A percentile compares a stretch with the other conserved stretches of the same genome.
Conservation (phyloP, 2,797 vertebrate species). For the Ptychobarbus kaznakovi region DNA sequence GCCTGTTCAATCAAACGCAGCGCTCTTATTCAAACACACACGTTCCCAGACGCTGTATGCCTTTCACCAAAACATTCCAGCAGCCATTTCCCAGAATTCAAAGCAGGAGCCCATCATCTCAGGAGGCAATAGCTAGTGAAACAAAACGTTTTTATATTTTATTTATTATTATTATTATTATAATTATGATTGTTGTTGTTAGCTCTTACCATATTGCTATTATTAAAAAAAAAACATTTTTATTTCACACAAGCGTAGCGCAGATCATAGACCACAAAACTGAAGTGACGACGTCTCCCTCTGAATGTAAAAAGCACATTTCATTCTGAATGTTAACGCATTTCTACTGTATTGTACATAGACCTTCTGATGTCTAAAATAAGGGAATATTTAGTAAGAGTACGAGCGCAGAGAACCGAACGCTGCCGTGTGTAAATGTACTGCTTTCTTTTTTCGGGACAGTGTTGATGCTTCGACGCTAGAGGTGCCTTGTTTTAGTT, state of each 20-base stretch:
- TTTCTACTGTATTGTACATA: conserved; percentile 66
- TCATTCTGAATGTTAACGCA: conserved; percentile 73
- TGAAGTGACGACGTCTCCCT: conserved; percentile 54
- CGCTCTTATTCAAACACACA: conserved; percentile 12
- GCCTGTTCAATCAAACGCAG: conserved; percentile 30
- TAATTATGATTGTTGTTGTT: conserved; percentile 77
- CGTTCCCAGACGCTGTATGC: conserved; percentile 54
- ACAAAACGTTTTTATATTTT: conserved; percentile 73
- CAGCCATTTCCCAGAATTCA: conserved; percentile 66
- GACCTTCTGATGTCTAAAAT: conserved; percentile 63
- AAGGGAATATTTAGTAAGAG: conserved; percentile 60
- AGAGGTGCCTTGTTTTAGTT: conserved; percentile 82
- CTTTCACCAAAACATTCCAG: conserved; percentile 71
- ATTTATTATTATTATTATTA: conserved; percentile 65
- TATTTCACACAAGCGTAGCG: conserved; percentile 57
- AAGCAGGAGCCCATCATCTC: conserved; percentile 82
- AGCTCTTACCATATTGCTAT: conserved; percentile 75
- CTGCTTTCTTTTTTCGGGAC: conserved; percentile 70
- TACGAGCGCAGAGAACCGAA: conserved; percentile 67
- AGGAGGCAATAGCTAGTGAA: conserved; percentile 84
- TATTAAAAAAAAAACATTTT: conserved; percentile 67
- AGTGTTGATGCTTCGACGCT: conserved; percentile 81
- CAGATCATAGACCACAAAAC: conserved; percentile 63
- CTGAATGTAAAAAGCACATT: conserved; percentile 82
- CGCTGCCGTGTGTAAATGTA: conserved; percentile 77